Conservation (phyloP, 2,113 vertebrate genomes). For the Etheostoma spectabile region DNA sequence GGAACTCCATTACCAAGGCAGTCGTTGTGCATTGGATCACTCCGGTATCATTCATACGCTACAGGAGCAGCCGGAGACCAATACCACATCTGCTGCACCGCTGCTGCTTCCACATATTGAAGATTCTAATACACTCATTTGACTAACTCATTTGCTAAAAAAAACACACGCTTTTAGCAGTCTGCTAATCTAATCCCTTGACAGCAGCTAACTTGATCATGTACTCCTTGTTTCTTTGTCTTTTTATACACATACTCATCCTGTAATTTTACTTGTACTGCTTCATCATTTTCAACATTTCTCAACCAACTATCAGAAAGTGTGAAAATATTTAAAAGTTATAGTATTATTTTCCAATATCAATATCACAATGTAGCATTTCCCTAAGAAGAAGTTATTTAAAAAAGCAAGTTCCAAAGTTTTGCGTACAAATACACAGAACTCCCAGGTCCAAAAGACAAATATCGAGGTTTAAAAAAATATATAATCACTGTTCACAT, state of each 20-base stretch:
- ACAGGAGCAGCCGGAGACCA: constrained; percentile 4
- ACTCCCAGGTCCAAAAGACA: background rate
- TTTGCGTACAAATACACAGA: background rate
- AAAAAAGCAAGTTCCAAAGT: no score
- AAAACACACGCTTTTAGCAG: background rate
- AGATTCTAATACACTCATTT: background rate
- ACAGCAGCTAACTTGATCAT: background rate
- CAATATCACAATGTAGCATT: background rate
- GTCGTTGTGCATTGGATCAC: constrained; percentile 42
- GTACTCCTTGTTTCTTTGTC: background rate
- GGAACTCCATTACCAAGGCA: constrained; percentile 52
- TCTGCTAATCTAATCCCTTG: background rate
- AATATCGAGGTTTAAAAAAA: background rate
- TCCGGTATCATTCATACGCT: constrained; percentile 30
- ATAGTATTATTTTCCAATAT: background rate
- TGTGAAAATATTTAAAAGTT: background rate
- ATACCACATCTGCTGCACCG: constrained; percentile 24
- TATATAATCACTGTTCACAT: no score
- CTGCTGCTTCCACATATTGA: background rate
- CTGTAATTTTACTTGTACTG: background rate
- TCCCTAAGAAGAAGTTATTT: background rate
- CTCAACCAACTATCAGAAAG: background rate
- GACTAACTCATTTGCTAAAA: background rate
- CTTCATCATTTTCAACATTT: background rate
- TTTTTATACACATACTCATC: background rate